Evolutionary conservation across 2,113 vertebrate genomes (phyloP).

Genomic region (Phrynosoma platyrhinos): DNA sequence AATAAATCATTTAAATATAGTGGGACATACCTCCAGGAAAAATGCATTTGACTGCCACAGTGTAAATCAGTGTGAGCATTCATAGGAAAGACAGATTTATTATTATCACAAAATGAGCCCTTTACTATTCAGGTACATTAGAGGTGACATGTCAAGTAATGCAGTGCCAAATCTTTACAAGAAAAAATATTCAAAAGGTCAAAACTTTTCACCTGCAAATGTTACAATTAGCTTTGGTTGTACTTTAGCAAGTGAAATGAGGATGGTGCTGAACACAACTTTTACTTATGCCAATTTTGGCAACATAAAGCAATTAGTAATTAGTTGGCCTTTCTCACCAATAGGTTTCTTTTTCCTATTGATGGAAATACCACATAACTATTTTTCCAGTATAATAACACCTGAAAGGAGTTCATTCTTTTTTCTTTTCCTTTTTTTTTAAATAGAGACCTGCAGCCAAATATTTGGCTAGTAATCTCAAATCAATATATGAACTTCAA

Average conservation of each 20-base stretch:
- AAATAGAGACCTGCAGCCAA: slow-evolving; percentile 2
- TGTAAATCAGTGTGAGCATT: neutral
- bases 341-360: slow-evolving; percentile 46
- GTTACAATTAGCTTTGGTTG: slow-evolving; percentile 68
- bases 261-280: slow-evolving; percentile 53
- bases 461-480: slow-evolving; percentile 6
- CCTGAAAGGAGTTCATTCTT: neutral
- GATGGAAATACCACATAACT: slow-evolving; percentile 47
- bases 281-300: slow-evolving; percentile 49
- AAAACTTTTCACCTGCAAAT: slow-evolving; percentile 70
- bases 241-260: slow-evolving; percentile 65
- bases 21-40: too few relatives aligned
- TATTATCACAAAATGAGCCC: neutral
- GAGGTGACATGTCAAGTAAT: slow-evolving; percentile 60
- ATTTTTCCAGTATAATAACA: neutral
- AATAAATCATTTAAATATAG: neutral
- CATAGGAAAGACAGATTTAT: neutral
- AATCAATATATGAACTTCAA: slow-evolving; percentile 15
- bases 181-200: slow-evolving; percentile 66
- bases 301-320: slow-evolving; percentile 37
- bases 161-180: slow-evolving; percentile 66
- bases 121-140: slow-evolving; percentile 39
- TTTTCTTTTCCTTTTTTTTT: neutral
- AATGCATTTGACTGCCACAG: neutral
- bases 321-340: slow-evolving; percentile 51